phyloP scores from a whole-genome alignment of 2,113 vertebrate genomes.

The Odocoileus virginianus region DNA sequence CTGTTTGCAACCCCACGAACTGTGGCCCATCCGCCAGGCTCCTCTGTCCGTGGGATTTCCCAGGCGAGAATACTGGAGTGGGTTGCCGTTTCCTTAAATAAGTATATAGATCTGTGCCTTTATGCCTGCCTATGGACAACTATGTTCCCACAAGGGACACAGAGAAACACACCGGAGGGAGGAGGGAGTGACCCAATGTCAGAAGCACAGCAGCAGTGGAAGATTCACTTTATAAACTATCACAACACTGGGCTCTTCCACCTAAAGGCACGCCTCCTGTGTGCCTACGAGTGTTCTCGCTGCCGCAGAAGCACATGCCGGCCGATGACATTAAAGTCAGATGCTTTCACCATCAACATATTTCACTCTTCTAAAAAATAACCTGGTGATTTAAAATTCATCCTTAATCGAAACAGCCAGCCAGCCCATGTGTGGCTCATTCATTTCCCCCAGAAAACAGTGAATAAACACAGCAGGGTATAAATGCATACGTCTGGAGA shows the following conservation, averaged over 20 bases:
- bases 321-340: background rate
- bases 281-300: background rate
- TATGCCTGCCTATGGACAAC: background rate
- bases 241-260: accelerated
- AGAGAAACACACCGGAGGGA: background rate
- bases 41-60: background rate
- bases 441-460: background rate
- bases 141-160: background rate
- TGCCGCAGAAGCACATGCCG: background rate
- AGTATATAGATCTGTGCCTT: background rate
- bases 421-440: background rate
- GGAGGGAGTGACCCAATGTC: accelerated
- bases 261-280: accelerated
- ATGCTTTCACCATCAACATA: background rate
- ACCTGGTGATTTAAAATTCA: background rate
- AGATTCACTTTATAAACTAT: background rate
- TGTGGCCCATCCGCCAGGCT: background rate
- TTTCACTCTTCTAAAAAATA: conserved; percentile 9
- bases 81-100: background rate
- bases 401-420: background rate
- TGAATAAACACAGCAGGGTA: conserved; percentile 16
- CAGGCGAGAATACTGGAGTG: background rate
- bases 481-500: background rate
- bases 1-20: background rate
- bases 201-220: accelerated